Percentiles rank a stretch among this genome's conserved stretches.
phyloP scores from a whole-genome alignment of 2,113 vertebrate species.

The Microtus richardsoni region DNA sequence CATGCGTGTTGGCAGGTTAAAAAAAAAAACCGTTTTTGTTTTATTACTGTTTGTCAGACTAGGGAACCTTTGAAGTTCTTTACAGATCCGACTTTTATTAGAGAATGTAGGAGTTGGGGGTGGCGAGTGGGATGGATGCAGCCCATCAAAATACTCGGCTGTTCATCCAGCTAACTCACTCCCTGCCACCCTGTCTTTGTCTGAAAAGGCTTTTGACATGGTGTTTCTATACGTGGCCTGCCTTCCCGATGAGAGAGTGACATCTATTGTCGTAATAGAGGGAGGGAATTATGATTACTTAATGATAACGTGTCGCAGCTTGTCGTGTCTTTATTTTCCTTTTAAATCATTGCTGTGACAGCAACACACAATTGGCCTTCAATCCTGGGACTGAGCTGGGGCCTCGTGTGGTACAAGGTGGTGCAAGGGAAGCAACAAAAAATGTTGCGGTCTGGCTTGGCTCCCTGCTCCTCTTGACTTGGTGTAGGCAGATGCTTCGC shows the following conservation, averaged over 20 bases:
- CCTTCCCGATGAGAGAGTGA: conserved; percentile 83
- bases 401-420: conserved; percentile 1
- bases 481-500: neutral
- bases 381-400: conserved; percentile 56
- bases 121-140: conserved; percentile 72
- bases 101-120: conserved; percentile 73
- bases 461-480: too few relatives aligned
- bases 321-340: conserved; percentile 83
- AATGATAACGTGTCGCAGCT: conserved; percentile 86
- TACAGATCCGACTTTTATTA: conserved; percentile 74
- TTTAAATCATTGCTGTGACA: conserved; percentile 75
- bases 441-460: neutral
- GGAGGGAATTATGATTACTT: conserved; percentile 87
- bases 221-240: conserved; percentile 82
- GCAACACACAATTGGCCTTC: conserved; percentile 76
- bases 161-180: conserved; percentile 72
- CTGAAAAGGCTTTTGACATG: conserved; percentile 85
- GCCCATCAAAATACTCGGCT: conserved; percentile 85
- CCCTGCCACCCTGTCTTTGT: conserved; percentile 75
- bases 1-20: neutral
- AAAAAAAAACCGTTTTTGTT: conserved; percentile 70
- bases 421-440: neutral
- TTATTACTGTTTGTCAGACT: conserved; percentile 54
- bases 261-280: conserved; percentile 86
- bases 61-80: conserved; percentile 69